Percentiles rank a stretch among this genome's conserved stretches.
Evolutionary conservation across 2,888 invertebrate genomes (phyloP).

Genomic region (Encarsia formosa): DNA sequence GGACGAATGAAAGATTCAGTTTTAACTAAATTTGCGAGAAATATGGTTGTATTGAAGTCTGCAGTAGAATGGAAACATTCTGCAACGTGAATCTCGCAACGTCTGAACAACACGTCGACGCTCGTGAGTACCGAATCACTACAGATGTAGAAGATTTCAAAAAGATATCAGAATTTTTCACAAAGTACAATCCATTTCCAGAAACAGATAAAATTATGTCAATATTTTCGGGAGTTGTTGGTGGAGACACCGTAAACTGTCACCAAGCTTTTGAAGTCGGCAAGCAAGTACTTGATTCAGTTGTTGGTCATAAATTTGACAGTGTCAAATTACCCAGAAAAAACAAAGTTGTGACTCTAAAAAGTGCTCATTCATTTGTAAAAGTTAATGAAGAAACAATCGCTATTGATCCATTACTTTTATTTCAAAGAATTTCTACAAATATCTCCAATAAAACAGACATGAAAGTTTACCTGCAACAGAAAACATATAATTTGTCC

Average conservation of each 20-base stretch:
- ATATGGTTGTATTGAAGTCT: too few relatives aligned
- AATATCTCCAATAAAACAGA: too few relatives aligned
- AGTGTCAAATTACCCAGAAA: too few relatives aligned
- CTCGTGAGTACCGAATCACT: conserved; percentile 42
- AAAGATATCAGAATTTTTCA: conserved; percentile 41
- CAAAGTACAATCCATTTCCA: conserved; percentile 40
- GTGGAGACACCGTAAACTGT: conserved; percentile 31
- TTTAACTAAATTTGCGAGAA: background rate
- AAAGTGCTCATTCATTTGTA: too few relatives aligned
- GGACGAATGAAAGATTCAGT: conserved; percentile 32
- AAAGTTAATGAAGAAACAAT: too few relatives aligned
- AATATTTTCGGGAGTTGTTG: conserved; percentile 29
- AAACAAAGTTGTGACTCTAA: too few relatives aligned
- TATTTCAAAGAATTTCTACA: too few relatives aligned
- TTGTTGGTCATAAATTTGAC: too few relatives aligned
- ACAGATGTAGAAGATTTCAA: conserved; percentile 34
- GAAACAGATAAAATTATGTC: conserved; percentile 28
- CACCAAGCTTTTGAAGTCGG: conserved; percentile 39
- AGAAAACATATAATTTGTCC: too few relatives aligned
- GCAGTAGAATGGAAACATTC: conserved; percentile 26
- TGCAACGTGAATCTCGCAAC: background rate
- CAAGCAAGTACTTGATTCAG: background rate
- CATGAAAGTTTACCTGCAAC: too few relatives aligned
- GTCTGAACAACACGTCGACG: conserved; percentile 45
- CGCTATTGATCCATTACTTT: too few relatives aligned